Base-by-base conservation (phyloP, 2,888 invertebrate genomes). In the Hirtodrosophila confusa region DNA sequence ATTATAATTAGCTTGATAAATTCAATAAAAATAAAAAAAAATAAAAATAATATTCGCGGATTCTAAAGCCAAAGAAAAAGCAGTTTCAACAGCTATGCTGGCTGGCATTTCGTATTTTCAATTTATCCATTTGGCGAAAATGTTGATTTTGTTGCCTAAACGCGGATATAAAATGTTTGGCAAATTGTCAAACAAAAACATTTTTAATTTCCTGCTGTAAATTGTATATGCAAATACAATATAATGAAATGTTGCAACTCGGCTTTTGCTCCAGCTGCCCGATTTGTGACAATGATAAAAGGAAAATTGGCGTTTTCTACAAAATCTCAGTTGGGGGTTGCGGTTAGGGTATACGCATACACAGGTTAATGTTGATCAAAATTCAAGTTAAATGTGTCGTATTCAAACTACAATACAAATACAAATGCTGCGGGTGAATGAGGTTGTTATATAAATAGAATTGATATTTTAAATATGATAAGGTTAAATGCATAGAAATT, bases 161-260 rank as follows among this genome's bases (percentile, higher is more conserved):
- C 66, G 67, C 73, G 75, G 80, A 80, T 80, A 64, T 69, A 75
- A 73, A 78, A 80, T 85, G 67, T 78, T 75, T 86, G 89, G 80
- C 86, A 84, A 80, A 86, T 86, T 80, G 86, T 80, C 89, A 89
- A 88, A 87, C 78, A 75, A 75, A 69, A 82, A 70, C 70, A 76
- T 78, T 82, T 82, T 82, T 82, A 82, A 82, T 82, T 82, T 82
- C 82, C 82, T 87, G 88, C 63, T 56, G 67, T 63, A 79, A 86
- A 88, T 88, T 83, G 74, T 83, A 86, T 80, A 86, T 80, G 83
- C 80, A 73, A 86, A 80, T 86, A 61, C 49, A 68, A 49, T 49
- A 44, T 60, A 77, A 73, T 80, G 68, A 63, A 77, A 65, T 63
- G 60, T 63, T 49, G 40, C 40, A 39, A 33, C 33, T 53, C 37